These are phyloP conservation scores for Rhagophthalmus giganteus DNA, from an alignment of 2,888 invertebrate species.

Conservation along the genomic window DNA sequence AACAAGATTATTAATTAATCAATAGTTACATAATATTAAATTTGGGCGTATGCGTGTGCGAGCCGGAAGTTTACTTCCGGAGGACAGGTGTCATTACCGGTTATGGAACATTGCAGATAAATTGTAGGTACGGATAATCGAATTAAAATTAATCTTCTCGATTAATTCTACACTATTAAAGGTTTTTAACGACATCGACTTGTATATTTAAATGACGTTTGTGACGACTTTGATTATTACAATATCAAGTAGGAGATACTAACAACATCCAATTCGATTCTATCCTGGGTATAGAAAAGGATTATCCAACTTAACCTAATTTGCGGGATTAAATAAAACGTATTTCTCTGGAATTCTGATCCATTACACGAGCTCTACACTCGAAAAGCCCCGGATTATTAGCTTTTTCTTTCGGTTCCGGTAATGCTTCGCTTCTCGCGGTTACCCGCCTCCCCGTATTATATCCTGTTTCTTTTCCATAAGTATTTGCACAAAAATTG, in stretches of 20 bases:
- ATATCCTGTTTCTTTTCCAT: background rate
- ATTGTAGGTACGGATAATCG: background rate
- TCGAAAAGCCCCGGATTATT: conserved; percentile 12
- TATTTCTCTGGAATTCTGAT: conserved; percentile 16
- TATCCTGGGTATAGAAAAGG: conserved; percentile 7
- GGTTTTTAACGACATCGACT: too few species aligned
- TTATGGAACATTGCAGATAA: background rate
- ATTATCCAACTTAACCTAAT: conserved; percentile 23
- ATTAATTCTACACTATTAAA: background rate
- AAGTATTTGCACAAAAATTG: background rate
- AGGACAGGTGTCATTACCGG: background rate
- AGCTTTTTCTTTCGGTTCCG: conserved; percentile 12
- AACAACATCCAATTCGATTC: background rate
- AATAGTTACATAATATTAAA: background rate
- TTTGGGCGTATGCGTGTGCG: background rate
- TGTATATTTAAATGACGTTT: too few species aligned
- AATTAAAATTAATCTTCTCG: background rate
- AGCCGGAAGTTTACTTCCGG: background rate
- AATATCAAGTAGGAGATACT: too few species aligned
- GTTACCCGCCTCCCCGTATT: background rate
- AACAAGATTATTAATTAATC: too few species aligned
- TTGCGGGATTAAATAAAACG: conserved; percentile 21
- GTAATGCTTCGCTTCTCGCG: conserved; percentile 6
- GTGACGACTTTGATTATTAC: too few species aligned
- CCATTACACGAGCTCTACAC: conserved; percentile 10